phyloP scores from a whole-genome alignment of 2,797 vertebrate species.

The Cheirogaleus major region DNA sequence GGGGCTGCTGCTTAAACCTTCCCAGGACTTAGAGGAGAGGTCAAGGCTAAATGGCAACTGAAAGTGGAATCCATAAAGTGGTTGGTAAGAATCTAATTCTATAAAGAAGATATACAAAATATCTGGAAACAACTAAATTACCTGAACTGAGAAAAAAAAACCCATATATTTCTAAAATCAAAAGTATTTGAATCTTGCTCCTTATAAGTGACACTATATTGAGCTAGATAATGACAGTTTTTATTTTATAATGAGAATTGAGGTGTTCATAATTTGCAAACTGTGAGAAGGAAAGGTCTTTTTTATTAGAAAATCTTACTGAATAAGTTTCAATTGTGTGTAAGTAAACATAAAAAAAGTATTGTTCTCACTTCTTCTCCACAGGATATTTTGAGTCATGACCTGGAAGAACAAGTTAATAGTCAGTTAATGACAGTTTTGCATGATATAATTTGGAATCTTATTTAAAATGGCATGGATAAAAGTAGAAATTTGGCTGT shows the following conservation, averaged over 20 bases:
- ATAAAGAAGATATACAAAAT: not conserved
- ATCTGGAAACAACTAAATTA: not conserved
- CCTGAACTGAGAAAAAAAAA: not conserved
- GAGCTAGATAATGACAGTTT: not conserved
- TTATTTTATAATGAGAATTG: slow-evolving; percentile 36
- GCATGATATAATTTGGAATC: slow-evolving; percentile 20
- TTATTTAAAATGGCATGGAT: slow-evolving; percentile 29
- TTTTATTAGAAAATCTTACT: slow-evolving; percentile 44
- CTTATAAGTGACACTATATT: not conserved
- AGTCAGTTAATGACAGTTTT: slow-evolving; percentile 32
- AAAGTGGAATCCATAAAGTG: not conserved
- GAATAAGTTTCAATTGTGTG: slow-evolving; percentile 6
- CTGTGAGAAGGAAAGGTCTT: not conserved
- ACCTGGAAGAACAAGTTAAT: slow-evolving; percentile 49
- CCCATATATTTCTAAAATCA: slow-evolving; percentile 1
- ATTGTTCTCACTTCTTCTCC: slow-evolving; percentile 8
- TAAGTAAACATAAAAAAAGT: slow-evolving; percentile 18
- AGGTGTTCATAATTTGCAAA: slow-evolving; percentile 32
- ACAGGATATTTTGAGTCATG: slow-evolving; percentile 27
- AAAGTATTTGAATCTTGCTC: slow-evolving; percentile 20
- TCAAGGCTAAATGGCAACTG: not conserved
- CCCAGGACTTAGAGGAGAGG: not conserved
- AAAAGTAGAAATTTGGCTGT: slow-evolving; percentile 36
- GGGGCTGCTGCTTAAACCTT: not conserved
- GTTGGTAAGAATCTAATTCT: not conserved